phyloP scores from a whole-genome alignment of 2,797 vertebrate species.

The Myripristis jacobus region DNA sequence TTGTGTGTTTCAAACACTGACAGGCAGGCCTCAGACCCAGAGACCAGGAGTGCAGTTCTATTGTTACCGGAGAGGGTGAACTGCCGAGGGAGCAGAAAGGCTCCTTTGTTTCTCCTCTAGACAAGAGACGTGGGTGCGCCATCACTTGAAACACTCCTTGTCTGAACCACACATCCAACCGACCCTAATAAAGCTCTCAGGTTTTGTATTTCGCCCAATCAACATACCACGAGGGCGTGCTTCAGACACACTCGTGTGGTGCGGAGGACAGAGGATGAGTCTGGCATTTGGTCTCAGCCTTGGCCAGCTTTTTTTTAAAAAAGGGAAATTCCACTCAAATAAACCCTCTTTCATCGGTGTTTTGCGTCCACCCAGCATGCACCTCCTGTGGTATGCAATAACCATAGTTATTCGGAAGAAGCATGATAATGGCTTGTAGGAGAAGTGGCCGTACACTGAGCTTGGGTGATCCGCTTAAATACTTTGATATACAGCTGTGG shows the following conservation, averaged over 20 bases:
- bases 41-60: conserved; percentile 30
- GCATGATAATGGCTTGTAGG: background rate
- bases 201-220: conserved; percentile 72
- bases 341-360: conserved; percentile 40
- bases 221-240: conserved; percentile 47
- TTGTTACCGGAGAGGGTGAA: conserved; percentile 54
- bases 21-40: conserved; percentile 18
- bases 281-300: conserved; percentile 18
- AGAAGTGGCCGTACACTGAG: background rate
- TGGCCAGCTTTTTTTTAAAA: conserved; percentile 27
- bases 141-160: conserved; percentile 68
- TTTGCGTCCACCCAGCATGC: background rate
- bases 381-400: background rate
- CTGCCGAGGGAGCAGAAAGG: conserved; percentile 58
- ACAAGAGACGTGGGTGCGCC: conserved; percentile 62
- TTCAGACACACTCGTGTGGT: conserved; percentile 58
- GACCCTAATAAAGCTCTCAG: conserved; percentile 65
- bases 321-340: conserved; percentile 57
- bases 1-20: conserved; percentile 30
- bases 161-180: conserved; percentile 62
- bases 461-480: conserved; percentile 10
- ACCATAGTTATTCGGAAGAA: conserved; percentile 25
- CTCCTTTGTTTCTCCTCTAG: conserved; percentile 71
- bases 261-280: conserved; percentile 31
- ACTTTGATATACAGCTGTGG: conserved; percentile 21